phyloP scores from a whole-genome alignment of 1,140 invertebrate genomes.

The Coptotermes formosanus region DNA sequence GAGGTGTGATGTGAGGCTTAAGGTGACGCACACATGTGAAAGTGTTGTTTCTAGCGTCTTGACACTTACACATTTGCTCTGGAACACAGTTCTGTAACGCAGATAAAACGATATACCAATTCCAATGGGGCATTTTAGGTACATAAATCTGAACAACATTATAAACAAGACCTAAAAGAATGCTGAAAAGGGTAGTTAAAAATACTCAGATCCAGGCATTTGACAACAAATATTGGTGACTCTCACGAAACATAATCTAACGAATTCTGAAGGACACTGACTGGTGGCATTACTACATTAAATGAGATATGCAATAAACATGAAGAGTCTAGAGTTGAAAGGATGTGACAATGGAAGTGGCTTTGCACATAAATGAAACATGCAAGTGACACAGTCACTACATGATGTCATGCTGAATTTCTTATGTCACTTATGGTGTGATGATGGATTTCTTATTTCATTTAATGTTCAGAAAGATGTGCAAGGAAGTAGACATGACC shows the following conservation, averaged over 20 bases:
- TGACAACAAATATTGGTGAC: background rate
- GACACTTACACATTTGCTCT: constrained; percentile 73
- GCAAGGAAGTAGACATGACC: no score
- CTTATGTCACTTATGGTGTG: no score
- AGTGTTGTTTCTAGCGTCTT: constrained; percentile 81
- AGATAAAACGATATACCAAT: constrained; percentile 22
- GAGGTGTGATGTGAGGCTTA: constrained; percentile 43
- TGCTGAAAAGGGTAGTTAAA: background rate
- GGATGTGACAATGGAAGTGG: no score
- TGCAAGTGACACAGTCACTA: no score
- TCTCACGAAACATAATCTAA: background rate
- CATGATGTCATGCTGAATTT: no score
- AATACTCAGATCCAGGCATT: background rate
- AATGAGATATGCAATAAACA: no score
- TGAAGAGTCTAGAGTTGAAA: no score
- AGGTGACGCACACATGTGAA: constrained; percentile 71
- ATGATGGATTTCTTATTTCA: no score
- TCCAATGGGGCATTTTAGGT: background rate
- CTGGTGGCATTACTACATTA: no score
- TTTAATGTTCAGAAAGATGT: no score
- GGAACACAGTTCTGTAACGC: constrained; percentile 60
- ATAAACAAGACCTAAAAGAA: background rate
- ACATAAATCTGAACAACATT: background rate
- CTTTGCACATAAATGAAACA: no score
- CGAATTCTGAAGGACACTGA: background rate